These are phyloP conservation scores for Sus cebifrons DNA, from an alignment of 2,797 vertebrate genomes.

Conservation along the genomic window DNA sequence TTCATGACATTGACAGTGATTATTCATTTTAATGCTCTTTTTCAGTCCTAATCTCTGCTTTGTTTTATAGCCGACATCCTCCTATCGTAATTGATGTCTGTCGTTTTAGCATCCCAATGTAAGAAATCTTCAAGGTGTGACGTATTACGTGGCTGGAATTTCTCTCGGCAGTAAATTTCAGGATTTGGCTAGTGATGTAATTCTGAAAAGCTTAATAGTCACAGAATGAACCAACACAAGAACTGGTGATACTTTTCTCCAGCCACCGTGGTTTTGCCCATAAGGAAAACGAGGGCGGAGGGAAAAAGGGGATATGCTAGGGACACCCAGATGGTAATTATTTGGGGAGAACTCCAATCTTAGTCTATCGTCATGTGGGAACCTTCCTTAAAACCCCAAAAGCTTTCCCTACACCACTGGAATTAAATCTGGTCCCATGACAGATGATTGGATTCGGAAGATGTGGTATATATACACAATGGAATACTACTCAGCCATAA, in stretches of 20 bases:
- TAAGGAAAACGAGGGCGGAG: neutral
- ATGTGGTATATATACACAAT: no score
- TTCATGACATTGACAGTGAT: neutral
- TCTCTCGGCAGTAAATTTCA: neutral
- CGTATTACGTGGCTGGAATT: neutral
- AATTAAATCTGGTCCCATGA: neutral
- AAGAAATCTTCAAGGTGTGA: neutral
- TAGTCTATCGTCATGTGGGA: neutral
- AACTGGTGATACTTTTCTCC: neutral
- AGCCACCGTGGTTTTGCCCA: neutral
- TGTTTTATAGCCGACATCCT: neutral
- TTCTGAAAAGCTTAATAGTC: neutral
- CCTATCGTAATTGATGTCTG: neutral
- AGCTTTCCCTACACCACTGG: neutral
- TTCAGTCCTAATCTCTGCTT: neutral
- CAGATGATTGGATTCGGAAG: no score
- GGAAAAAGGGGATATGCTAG: neutral
- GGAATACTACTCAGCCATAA: no score
- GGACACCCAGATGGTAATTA: neutral
- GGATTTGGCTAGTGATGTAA: slow-evolving; percentile 20
- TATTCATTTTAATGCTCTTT: neutral
- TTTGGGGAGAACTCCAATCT: neutral
- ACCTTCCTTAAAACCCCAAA: neutral
- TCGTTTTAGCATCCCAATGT: neutral
- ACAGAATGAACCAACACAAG: neutral